phyloP scores from a whole-genome alignment of 2,113 vertebrate species.

The Emydura subglobosa region DNA sequence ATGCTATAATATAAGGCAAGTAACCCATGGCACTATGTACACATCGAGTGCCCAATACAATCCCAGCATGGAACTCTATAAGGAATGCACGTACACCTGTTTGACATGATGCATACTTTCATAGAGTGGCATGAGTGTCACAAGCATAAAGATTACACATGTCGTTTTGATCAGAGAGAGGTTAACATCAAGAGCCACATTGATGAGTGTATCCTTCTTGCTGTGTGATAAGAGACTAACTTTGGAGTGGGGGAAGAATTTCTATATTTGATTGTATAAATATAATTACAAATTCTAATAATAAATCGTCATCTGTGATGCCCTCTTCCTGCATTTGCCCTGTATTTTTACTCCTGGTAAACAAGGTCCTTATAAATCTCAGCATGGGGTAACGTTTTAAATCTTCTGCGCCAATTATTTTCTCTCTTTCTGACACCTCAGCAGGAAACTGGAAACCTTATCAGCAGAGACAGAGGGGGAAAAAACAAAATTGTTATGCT shows the following conservation, averaged over 20 bases:
- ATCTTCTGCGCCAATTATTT: neutral
- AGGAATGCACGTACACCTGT: accelerated
- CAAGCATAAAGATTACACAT: neutral
- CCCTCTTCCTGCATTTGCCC: neutral
- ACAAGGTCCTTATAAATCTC: neutral
- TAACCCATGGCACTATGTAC: neutral
- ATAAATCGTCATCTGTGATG: neutral
- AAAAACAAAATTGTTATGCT: neutral
- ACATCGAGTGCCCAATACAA: neutral
- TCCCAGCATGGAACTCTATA: neutral
- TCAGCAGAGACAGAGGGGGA: neutral
- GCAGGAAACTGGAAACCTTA: neutral
- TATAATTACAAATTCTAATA: neutral
- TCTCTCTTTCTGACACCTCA: neutral
- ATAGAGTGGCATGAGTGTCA: neutral
- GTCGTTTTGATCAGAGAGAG: neutral
- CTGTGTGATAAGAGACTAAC: neutral
- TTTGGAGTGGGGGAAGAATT: neutral
- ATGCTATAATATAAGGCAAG: neutral
- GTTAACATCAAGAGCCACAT: neutral
- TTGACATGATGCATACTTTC: neutral
- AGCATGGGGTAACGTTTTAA: neutral
- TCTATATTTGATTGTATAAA: neutral
- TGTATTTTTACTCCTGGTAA: neutral
- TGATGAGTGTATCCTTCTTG: neutral